Percentiles rank a stretch among this genome's conserved stretches.
Conservation (phyloP, 2,797 vertebrate genomes). For the Onychomys leucogaster region DNA sequence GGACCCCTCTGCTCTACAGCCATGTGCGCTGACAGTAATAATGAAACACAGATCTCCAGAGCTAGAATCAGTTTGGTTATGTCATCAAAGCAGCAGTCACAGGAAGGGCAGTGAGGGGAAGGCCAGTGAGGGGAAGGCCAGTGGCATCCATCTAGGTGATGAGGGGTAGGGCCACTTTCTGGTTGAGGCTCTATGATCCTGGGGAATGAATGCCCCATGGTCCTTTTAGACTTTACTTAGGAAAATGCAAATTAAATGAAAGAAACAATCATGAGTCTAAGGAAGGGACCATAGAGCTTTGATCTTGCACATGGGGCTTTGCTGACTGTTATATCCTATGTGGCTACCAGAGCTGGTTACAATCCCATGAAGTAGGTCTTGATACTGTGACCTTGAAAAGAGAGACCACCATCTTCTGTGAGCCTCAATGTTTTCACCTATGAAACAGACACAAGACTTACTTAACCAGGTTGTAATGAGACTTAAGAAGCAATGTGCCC, state of each 20-base stretch:
- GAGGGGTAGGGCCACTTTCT: not conserved
- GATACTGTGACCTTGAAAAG: not conserved
- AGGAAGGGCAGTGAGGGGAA: not conserved
- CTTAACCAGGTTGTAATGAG: not conserved
- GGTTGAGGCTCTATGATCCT: not conserved
- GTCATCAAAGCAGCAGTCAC: too few species aligned
- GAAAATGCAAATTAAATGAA: constrained; percentile 17
- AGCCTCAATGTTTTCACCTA: not conserved
- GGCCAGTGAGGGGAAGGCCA: not conserved
- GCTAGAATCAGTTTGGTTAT: not conserved
- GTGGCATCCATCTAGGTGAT: too few species aligned
- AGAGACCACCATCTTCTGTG: not conserved
- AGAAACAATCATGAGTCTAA: not conserved
- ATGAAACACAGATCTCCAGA: not conserved
- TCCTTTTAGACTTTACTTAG: not conserved
- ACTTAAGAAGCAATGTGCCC: not conserved
- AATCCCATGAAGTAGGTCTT: not conserved
- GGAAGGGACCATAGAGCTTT: not conserved
- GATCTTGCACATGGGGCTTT: not conserved
- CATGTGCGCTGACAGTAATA: not conserved
- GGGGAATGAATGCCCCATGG: fast-evolving
- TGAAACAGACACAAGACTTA: not conserved
- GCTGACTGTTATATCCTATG: not conserved
- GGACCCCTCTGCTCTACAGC: too few species aligned
- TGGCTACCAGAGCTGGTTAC: not conserved